These are phyloP conservation scores for Magallana ariakensis DNA, from an alignment of 1,140 invertebrate genomes.

Conservation along the genomic window DNA sequence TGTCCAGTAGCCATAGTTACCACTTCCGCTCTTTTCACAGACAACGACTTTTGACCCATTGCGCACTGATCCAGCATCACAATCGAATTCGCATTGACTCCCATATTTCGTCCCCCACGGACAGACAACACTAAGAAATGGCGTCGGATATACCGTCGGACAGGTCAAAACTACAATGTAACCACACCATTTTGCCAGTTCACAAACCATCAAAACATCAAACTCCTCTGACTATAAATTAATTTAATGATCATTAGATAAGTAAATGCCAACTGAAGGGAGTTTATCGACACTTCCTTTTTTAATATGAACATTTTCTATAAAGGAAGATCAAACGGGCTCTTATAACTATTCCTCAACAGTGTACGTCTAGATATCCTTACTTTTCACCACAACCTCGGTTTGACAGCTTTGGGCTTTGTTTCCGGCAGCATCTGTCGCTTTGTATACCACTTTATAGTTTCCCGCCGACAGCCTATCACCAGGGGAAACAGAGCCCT, in stretches of 20 bases:
- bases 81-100: conserved; percentile 36
- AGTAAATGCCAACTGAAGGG: too few relatives aligned
- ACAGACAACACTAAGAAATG: conserved; percentile 26
- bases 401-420: conserved; percentile 41
- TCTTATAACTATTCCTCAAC: too few relatives aligned
- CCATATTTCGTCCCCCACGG: conserved; percentile 38
- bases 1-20: conserved; percentile 40
- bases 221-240: too few relatives aligned
- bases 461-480: background rate
- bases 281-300: too few relatives aligned
- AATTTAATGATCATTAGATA: too few relatives aligned
- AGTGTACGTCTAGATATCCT: background rate
- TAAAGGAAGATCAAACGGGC: too few relatives aligned
- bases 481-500: background rate
- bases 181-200: background rate
- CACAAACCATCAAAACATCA: too few relatives aligned
- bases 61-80: conserved; percentile 33
- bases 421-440: conserved; percentile 46
- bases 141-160: conserved; percentile 32
- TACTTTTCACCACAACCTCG: conserved; percentile 53
- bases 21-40: conserved; percentile 20
- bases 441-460: conserved; percentile 43
- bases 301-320: too few relatives aligned
- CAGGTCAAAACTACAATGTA: conserved; percentile 39
- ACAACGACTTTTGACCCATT: conserved; percentile 5